Evolutionary conservation across 2,888 invertebrate genomes (phyloP).

Genomic region (Noctua janthe): DNA sequence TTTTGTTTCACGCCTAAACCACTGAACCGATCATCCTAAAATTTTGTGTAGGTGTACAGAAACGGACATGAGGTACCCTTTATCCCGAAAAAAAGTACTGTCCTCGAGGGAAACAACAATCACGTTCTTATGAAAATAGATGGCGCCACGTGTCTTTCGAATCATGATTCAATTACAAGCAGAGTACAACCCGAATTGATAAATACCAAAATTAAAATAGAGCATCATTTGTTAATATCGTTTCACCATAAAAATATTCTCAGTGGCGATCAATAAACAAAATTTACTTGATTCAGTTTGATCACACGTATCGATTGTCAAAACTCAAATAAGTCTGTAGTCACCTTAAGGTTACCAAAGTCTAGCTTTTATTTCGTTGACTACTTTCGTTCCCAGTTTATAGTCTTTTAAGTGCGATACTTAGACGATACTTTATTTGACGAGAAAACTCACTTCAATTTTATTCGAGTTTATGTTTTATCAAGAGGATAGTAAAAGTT

Average conservation of each 20-base stretch:
- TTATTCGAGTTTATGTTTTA: constrained; percentile 30
- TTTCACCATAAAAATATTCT: background rate
- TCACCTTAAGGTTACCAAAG: background rate
- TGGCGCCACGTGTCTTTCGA: no score
- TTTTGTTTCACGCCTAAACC: no score
- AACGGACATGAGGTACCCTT: no score
- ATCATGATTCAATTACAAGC: no score
- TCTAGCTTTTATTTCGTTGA: constrained; percentile 16
- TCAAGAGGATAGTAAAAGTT: constrained; percentile 16
- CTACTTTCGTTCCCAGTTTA: constrained; percentile 19
- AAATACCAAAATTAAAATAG: background rate
- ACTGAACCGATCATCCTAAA: no score
- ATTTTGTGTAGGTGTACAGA: no score
- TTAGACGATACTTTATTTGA: constrained; percentile 31
- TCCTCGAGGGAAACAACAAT: no score
- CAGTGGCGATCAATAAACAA: background rate
- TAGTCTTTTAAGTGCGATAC: constrained; percentile 31
- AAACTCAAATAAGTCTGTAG: background rate
- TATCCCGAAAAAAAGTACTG: no score
- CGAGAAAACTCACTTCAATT: constrained; percentile 33
- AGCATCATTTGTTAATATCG: background rate
- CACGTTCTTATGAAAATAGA: no score
- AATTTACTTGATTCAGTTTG: background rate
- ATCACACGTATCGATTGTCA: background rate
- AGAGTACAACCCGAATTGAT: no score